Base-by-base conservation (phyloP, 2,888 invertebrate species). In the Drosophila nigricruria region DNA sequence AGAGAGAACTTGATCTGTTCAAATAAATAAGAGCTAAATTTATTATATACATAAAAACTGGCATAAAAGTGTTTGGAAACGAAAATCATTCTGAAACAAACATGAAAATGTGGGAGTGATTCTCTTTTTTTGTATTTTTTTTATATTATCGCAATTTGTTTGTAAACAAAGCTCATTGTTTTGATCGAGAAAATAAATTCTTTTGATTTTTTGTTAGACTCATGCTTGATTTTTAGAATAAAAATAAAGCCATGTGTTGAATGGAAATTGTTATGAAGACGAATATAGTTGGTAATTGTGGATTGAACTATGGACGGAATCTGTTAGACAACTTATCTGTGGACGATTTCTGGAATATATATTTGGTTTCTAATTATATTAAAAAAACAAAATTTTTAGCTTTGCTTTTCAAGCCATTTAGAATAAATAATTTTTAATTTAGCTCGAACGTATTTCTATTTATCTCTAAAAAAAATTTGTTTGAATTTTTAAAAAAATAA, bases 111-210 rank as follows among this genome's bases (percentile, higher is more conserved):
- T 60, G 62, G 30, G 69, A 36, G 65, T 68, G 52, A n/a, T 12
- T 47, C 12, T 27, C 12, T 10, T 10, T 18, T 5, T 12, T 9
- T 23, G 12, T 16, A 3, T 34, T 10, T 68, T 62, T 52, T 47
- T 40, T 65, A 40, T 30, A 20, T 18, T 25, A 45, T 45, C 14
- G 14, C 38, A 45, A 45, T 67, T 74, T 81, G 73, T 82, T 85
- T 82, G 68, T 85, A 85, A 83, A 85, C 83, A 86, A 77, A 61
- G 9, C 5, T 38, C 4, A 25, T 42, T 56, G 56, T 56, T 56
- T 32, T 56, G 56, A 56, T 42, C 56, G 20, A 47, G 18, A 16
- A 32, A 8, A 0, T 20, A 12, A 20, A 27, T 20, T 43, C 34
- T 43, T 27, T 43, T 34, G 27, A 27, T 34, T 42, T 42, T 56